These are phyloP conservation scores for Sarcophaga rosellei DNA, from an alignment of 2,888 invertebrate species.

Conservation along the genomic window DNA sequence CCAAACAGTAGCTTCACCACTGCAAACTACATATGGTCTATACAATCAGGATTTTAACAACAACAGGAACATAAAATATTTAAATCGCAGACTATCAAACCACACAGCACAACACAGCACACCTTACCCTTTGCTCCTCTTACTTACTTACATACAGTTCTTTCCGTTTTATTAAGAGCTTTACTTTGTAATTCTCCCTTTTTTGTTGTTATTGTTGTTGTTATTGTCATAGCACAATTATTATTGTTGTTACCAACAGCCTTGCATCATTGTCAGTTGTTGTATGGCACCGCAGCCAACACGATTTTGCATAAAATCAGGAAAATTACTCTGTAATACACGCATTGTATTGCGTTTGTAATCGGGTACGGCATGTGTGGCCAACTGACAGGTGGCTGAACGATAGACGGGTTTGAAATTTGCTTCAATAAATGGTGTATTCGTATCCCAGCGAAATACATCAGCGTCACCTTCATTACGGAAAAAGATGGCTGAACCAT, in stretches of 20 bases:
- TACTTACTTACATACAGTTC: not conserved
- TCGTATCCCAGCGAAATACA: slow-evolving; percentile 84
- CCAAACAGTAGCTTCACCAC: too few relatives aligned
- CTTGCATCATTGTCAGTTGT: slow-evolving; percentile 81
- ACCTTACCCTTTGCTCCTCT: not conserved
- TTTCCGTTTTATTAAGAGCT: not conserved
- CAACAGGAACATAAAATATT: not conserved
- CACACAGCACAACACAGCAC: not conserved
- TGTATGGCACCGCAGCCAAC: slow-evolving; percentile 85
- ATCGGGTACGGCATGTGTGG: slow-evolving; percentile 84
- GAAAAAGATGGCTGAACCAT: slow-evolving; percentile 84
- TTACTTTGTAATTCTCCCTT: not conserved
- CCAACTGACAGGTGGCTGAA: slow-evolving; percentile 82
- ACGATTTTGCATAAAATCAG: slow-evolving; percentile 84
- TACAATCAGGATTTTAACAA: too few relatives aligned
- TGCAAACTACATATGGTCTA: too few relatives aligned
- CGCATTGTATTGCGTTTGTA: slow-evolving; percentile 83
- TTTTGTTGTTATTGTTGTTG: not conserved
- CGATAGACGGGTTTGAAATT: slow-evolving; percentile 83
- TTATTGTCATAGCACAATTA: too few relatives aligned
- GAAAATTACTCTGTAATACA: slow-evolving; percentile 85
- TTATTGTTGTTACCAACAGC: slow-evolving; percentile 74
- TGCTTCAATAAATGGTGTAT: slow-evolving; percentile 79
- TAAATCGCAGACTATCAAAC: too few relatives aligned
- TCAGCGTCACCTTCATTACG: slow-evolving; percentile 84